These are phyloP conservation scores for Eupithecia subfuscata DNA, from an alignment of 2,888 invertebrate genomes.

Conservation along the genomic window DNA sequence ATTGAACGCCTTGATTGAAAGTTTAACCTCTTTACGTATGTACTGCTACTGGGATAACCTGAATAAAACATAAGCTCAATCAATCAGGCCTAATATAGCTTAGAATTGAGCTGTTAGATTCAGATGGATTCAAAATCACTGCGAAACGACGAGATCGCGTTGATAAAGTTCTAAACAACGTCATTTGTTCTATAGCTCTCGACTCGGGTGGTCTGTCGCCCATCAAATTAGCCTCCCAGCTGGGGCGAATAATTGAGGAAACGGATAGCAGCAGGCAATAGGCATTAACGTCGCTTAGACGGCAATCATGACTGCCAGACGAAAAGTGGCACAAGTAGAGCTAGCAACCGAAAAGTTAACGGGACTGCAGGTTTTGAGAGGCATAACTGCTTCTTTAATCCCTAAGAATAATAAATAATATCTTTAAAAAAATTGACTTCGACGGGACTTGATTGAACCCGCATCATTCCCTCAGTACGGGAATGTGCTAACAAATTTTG, in stretches of 20 bases:
- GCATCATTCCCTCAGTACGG: too few relatives aligned
- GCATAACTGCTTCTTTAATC: neutral
- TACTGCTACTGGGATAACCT: neutral
- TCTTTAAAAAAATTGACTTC: too few relatives aligned
- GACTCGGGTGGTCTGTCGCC: constrained; percentile 13
- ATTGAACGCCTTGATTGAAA: neutral
- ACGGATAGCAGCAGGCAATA: constrained; percentile 1
- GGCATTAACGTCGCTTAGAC: constrained; percentile 14
- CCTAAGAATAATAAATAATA: neutral
- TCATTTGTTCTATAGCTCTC: neutral
- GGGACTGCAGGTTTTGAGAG: neutral
- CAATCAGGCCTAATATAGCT: neutral
- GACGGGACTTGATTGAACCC: too few relatives aligned
- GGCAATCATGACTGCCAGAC: constrained; percentile 11
- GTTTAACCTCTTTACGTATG: neutral
- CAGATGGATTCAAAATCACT: neutral
- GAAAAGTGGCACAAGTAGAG: constrained; percentile 4
- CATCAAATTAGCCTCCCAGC: constrained; percentile 16
- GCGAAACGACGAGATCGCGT: neutral
- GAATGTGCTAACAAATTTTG: too few relatives aligned
- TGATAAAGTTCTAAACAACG: neutral
- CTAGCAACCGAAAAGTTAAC: neutral
- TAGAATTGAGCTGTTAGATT: neutral
- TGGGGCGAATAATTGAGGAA: constrained; percentile 23
- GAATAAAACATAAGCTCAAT: neutral